A percentile compares a stretch with the other conserved stretches of the same genome.
Evolutionary conservation across 2,797 vertebrate genomes (phyloP).

Genomic region (Hylomyscus alleni): DNA sequence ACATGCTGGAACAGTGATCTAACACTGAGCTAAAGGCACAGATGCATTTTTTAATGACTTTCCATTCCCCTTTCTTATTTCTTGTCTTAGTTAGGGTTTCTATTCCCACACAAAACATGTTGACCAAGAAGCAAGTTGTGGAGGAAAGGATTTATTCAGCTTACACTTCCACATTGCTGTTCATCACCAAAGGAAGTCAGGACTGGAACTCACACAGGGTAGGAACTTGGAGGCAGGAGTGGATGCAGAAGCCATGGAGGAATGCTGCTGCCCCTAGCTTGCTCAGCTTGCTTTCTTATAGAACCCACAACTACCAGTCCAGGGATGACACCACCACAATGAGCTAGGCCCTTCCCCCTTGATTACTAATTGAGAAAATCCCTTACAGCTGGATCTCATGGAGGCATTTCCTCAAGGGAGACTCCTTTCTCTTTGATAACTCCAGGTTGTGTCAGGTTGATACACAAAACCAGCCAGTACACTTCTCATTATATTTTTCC

Average conservation of each 20-base stretch:
- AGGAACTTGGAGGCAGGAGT: not conserved
- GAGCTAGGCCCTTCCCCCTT: not conserved
- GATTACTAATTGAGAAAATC: not conserved
- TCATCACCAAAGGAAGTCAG: not conserved
- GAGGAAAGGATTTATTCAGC: no score
- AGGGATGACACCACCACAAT: not conserved
- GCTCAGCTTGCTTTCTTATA: not conserved
- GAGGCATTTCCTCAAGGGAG: not conserved
- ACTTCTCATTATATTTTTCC: not conserved
- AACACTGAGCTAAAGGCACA: not conserved
- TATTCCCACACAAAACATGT: not conserved
- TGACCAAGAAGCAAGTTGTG: not conserved
- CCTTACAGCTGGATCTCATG: not conserved
- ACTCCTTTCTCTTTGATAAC: not conserved
- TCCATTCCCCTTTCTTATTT: not conserved
- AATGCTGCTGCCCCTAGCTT: not conserved
- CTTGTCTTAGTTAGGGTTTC: not conserved
- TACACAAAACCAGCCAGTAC: no score
- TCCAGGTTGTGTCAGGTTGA: no score
- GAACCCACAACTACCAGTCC: not conserved
- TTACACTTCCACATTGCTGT: not conserved
- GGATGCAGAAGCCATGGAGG: not conserved
- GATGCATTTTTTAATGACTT: not conserved
- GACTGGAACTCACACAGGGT: not conserved
- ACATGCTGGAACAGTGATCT: no score